Base-by-base conservation (phyloP, 1,140 invertebrate genomes). In the Eupeodes corollae region DNA sequence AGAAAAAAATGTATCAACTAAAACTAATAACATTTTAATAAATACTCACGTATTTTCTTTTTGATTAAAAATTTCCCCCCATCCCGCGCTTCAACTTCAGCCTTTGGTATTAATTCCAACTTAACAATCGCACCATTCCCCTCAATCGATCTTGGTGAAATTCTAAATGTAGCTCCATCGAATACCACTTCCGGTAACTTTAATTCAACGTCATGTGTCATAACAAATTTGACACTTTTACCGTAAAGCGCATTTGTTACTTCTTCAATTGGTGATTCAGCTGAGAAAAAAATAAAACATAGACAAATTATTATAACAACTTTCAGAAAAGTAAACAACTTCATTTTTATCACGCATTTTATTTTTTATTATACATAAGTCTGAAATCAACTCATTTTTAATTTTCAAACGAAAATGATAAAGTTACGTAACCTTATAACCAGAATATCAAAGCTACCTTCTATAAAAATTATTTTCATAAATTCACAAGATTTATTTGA, bases 141-240 rank as follows among this genome's bases (percentile, higher is more conserved):
- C 38, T 84, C 82, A 10, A 86, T 68, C 5, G 79, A 74, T 9
- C 75, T 68, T 0, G 86, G 86, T 16, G 83, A 84, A 34, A 88
- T 75, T 52, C 79, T 81, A 35, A 88, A 59, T 12, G 74, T 77
- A 1, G 79, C 76, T 6, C 82, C 82, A 35, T 83, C 75, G 52
- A 86, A 84, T 52, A 85, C 70, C 37, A 78, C 74, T 43, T 83
- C 74, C 0, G 86, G 86, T 16, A 88, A 54, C 15, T 76, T 70
- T 5, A 87, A 48, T 54, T 82, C 78, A 52, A 87, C 73, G 57
- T 88, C 80, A 49, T 86, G 79, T 0, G 82, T 85, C 61, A 84
- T 80, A 3, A 86, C 66, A 57, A 88, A 88, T 51, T 80, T 79
- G 0, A 83, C 68, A 0, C 78, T 75, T 60, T 80, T 82, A 26